Conservation (phyloP, 2,797 vertebrate genomes). For the Hypotaenidia okinawae region DNA sequence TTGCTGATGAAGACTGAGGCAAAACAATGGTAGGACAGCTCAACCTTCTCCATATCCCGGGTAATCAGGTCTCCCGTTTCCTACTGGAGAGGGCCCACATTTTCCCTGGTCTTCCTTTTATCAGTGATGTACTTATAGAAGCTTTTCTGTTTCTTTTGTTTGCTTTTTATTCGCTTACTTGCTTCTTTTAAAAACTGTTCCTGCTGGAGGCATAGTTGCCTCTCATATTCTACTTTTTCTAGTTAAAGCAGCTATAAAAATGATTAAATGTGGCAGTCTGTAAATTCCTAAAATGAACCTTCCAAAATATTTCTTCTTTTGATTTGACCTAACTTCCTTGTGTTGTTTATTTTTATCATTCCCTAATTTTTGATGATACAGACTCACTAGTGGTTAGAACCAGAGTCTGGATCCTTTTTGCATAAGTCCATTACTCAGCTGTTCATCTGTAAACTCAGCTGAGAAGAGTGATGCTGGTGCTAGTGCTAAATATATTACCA, state of each 20-base stretch:
- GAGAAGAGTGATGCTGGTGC: background rate
- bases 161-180: no score
- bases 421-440: background rate
- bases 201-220: background rate
- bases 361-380: background rate
- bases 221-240: background rate
- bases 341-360: background rate
- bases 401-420: background rate
- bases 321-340: background rate
- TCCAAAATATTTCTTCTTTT: background rate
- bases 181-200: background rate
- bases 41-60: no score
- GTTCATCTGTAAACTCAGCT: background rate
- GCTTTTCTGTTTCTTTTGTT: no score
- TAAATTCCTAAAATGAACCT: background rate
- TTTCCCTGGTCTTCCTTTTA: no score
- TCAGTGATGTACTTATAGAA: no score
- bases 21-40: no score
- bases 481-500: background rate
- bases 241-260: background rate
- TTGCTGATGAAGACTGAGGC: no score
- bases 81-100: no score
- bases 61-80: no score
- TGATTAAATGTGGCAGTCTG: background rate
- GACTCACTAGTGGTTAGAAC: background rate